These are phyloP conservation scores for Leptura quadrifasciata DNA, from an alignment of 2,888 invertebrate species.

Conservation along the genomic window DNA sequence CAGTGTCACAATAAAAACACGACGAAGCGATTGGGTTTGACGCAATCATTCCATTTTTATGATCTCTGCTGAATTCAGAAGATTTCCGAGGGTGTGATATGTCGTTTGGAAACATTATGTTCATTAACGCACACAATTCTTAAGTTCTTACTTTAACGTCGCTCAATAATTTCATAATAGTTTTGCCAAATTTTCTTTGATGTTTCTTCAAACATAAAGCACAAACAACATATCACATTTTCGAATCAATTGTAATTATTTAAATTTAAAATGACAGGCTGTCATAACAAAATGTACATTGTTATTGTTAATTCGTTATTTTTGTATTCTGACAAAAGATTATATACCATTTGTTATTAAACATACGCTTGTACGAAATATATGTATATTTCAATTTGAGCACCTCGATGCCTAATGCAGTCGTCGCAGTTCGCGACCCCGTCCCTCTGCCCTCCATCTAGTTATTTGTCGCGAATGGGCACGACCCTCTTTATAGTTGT, in stretches of 20 bases:
- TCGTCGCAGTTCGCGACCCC: conserved; percentile 54
- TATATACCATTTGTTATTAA: conserved; percentile 65
- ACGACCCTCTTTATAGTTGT: conserved; percentile 25
- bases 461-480: conserved; percentile 51
- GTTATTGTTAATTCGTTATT: conserved; percentile 72
- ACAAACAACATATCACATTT: conserved; percentile 44
- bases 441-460: conserved; percentile 69
- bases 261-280: conserved; percentile 36
- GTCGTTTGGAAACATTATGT: conserved; percentile 26
- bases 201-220: background rate
- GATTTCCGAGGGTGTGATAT: conserved; percentile 41
- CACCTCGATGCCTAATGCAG: conserved; percentile 71
- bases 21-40: conserved; percentile 33
- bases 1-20: conserved; percentile 16
- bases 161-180: background rate
- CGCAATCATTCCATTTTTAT: conserved; percentile 61
- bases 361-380: conserved; percentile 67
- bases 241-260: conserved; percentile 30
- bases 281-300: conserved; percentile 59
- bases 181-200: background rate
- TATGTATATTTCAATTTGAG: conserved; percentile 67
- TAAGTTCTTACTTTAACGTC: background rate
- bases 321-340: conserved; percentile 69
- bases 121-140: background rate
- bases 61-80: conserved; percentile 45